Evolutionary conservation across 2,888 invertebrate genomes (phyloP).

Genomic region (Melipona bicolor): DNA sequence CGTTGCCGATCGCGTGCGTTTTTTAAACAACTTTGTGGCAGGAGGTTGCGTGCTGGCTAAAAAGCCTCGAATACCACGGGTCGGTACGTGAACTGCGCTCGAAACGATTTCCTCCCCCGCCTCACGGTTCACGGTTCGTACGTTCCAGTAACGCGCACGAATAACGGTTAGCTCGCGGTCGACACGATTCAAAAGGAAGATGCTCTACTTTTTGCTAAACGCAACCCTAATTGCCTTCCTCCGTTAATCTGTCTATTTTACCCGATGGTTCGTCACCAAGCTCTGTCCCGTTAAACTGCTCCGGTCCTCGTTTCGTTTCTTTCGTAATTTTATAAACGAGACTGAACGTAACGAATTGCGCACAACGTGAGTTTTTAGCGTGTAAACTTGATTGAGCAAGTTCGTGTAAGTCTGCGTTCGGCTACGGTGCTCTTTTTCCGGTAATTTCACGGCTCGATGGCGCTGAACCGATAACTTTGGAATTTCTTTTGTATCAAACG

Average conservation of each 20-base stretch:
- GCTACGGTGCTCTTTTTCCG: slow-evolving; percentile 56
- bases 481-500: slow-evolving; percentile 60
- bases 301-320: not conserved
- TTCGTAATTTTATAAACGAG: not conserved
- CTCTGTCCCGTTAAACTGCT: not conserved
- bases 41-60: slow-evolving; percentile 42
- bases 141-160: slow-evolving; percentile 62
- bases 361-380: slow-evolving; percentile 1
- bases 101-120: slow-evolving; percentile 69
- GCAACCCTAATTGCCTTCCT: slow-evolving; percentile 53
- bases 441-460: slow-evolving; percentile 69
- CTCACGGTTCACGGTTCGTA: slow-evolving; percentile 73
- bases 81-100: slow-evolving; percentile 59
- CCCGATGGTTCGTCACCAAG: slow-evolving; percentile 5
- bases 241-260: slow-evolving; percentile 24
- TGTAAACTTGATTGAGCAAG: not conserved
- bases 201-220: slow-evolving; percentile 61
- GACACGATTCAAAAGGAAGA: slow-evolving; percentile 61
- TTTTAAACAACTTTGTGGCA: slow-evolving; percentile 21
- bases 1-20: not conserved
- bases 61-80: slow-evolving; percentile 47
- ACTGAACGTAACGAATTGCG: not conserved
- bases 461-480: slow-evolving; percentile 54
- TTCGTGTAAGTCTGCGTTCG: slow-evolving; percentile 19
- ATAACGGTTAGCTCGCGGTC: slow-evolving; percentile 62